These are phyloP conservation scores for Orussus abietinus DNA, from an alignment of 1,140 invertebrate genomes.

Conservation along the genomic window DNA sequence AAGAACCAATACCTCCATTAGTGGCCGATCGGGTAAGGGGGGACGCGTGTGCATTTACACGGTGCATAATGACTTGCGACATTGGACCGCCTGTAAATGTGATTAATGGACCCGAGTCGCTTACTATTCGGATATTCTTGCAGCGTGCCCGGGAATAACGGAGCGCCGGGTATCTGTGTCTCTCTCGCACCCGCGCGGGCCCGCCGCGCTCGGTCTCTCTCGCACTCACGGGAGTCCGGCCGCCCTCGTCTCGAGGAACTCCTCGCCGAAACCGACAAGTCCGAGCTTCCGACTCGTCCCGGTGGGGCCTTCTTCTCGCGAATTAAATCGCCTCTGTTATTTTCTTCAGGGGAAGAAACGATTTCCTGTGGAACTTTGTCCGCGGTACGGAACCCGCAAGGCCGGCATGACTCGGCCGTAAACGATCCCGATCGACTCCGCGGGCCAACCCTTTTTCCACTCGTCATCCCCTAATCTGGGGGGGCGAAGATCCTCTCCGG, in stretches of 20 bases:
- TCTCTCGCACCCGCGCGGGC: slow-evolving; percentile 25
- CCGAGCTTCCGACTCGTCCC: no score
- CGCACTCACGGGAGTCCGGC: no score
- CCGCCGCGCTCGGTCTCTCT: no score
- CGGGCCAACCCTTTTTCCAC: no score
- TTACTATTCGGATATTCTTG: slow-evolving; percentile 44
- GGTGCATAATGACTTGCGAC: slow-evolving; percentile 46
- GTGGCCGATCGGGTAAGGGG: no score
- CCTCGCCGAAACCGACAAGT: no score
- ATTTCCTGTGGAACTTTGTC: slow-evolving; percentile 20
- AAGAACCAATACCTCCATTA: no score
- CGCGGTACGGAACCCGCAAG: no score
- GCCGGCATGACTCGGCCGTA: slow-evolving; percentile 32
- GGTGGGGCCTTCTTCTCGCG: no score
- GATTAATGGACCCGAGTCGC: slow-evolving; percentile 47
- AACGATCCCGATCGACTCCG: no score
- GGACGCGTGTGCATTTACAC: slow-evolving; percentile 35
- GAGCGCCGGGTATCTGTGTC: slow-evolving; percentile 24
- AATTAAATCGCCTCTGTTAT: no score
- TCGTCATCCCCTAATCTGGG: slow-evolving; percentile 26
- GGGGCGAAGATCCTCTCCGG: slow-evolving; percentile 16
- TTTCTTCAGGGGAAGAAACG: slow-evolving; percentile 29
- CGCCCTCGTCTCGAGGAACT: no score
- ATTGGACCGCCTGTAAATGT: slow-evolving; percentile 44
- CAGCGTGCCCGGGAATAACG: slow-evolving; percentile 41